phyloP scores from a whole-genome alignment of 2,113 vertebrate genomes.

The Chaetodon auriga region DNA sequence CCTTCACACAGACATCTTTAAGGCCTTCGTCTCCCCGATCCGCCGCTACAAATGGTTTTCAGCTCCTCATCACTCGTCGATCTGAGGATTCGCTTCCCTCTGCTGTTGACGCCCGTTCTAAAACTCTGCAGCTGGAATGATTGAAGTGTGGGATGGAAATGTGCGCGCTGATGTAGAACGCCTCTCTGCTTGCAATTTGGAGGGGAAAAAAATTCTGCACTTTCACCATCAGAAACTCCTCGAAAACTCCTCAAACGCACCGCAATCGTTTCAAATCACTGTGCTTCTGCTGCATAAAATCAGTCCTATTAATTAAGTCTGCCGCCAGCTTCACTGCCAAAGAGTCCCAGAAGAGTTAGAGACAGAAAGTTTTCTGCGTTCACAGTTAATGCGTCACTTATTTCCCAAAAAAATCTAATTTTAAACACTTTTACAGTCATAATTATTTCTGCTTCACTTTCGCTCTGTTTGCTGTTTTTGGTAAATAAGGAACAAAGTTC shows the following conservation, averaged over 20 bases:
- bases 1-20: neutral
- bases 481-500: neutral
- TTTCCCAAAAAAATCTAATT: neutral
- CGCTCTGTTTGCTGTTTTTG: no score
- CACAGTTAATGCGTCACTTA: no score
- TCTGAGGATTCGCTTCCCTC: neutral
- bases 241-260: conserved; percentile 44
- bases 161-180: conserved; percentile 1
- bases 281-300: conserved; percentile 51
- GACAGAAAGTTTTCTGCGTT: neutral
- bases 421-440: neutral
- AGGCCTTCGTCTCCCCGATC: neutral
- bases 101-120: neutral
- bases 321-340: conserved; percentile 11
- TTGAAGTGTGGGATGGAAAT: conserved; percentile 55
- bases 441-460: neutral
- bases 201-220: neutral
- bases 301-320: conserved; percentile 55
- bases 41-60: neutral
- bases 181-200: conserved; percentile 33
- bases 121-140: conserved; percentile 20
- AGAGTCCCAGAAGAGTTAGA: neutral
- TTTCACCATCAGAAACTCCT: conserved; percentile 54
- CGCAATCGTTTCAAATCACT: conserved; percentile 51
- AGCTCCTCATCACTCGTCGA: neutral